Base-by-base conservation (phyloP, 2,113 vertebrate genomes). In the Isurus oxyrinchus region DNA sequence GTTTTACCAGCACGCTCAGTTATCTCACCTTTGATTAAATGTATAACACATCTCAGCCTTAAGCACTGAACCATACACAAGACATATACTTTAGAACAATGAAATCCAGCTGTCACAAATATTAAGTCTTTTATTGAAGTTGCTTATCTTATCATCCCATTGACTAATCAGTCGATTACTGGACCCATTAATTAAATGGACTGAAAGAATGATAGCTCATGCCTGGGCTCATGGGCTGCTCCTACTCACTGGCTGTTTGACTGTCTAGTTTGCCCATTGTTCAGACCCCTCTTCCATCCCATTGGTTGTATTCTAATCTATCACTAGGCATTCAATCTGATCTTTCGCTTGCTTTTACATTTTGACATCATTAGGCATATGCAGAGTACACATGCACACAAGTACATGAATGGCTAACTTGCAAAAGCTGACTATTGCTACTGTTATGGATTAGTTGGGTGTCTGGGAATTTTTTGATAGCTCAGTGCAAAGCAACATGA, bases 161-260 rank as follows among this genome's bases (percentile, higher is more conserved):
- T 40, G n/a, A 84, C 81, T 84, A 84, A 84, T 7, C 81, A 44
- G 40, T 84, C 81, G 49, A 49, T 44, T 44, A 84, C 40, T 84
- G 81, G 81, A 84, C 16, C 81, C 81, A 84, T 84, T 84, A 84
- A 84, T 84, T 21, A 84, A 84, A 84, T 84, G 81, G 81, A 84
- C 81, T 84, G 79, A 84, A 84, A 84, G 81, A 49, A 84, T 84
- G 40, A 84, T 19, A 44, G 19, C 16, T 84, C 16, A 5, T 84
- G 40, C 81, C 40, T 84, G 81, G 81, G 16, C 19, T 84, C 40
- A 44, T 16, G 40, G 40, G 49, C 81, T 49, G 81, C 40, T 84
- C 81, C 40, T 21, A 7, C 35, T 81, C n/a, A n/a, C 76, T 81
- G 76, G 35, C 81, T 84, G 79, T 40, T 84, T 84, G 79, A n/a